Base-by-base conservation (phyloP, 92 coral and sea anemone genomes). In the Plumapathes pennacea region DNA sequence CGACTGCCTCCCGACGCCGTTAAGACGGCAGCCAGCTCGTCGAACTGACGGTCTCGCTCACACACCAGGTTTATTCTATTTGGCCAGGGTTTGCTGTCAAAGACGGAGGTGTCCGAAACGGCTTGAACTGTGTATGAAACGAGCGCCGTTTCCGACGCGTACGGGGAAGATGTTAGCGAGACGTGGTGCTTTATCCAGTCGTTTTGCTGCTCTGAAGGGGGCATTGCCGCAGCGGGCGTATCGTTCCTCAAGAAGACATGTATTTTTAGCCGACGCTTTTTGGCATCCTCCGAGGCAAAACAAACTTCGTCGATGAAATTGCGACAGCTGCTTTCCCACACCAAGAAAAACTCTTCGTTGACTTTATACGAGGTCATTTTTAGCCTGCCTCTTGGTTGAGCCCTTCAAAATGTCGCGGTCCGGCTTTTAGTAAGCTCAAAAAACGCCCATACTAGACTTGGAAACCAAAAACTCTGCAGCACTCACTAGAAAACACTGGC, bases 291-390 rank as follows among this genome's bases (percentile, higher is more conserved):
- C 10, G 82, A 71, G 25, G 80, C 55, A 43, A 87, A 87, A 15
- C 46, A 46, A 37, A 94, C 46, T 0, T 88, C 94, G 34, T 84
- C 85, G 59, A 88, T 78, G 44, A 94, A 84, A 47, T 88, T 88
- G 3, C 99, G 95, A 51, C 99, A 88, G 63, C 88, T 84, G 64
- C 99, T 88, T 52, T 94, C 99, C 99, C 99, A 94, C 30, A 94
- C 77, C 44, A 94, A 50, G 61, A 77, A 82, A 32, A 89, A 81
- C 55, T 85, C 92, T 6, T 81, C 73, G 44, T 31, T n/a, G n/a
- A n/a, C n/a, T n/a, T n/a, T n/a, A n/a, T n/a, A n/a, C n/a, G n/a
- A n/a, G n/a, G n/a, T n/a, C n/a, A n/a, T n/a, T n/a, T n/a, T n/a
- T n/a, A n/a, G n/a, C n/a, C n/a, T n/a, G n/a, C n/a, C n/a, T n/a